phyloP scores from a whole-genome alignment of 53 echinoderm and acorn worm genomes.

The Echinarachnius parma region DNA sequence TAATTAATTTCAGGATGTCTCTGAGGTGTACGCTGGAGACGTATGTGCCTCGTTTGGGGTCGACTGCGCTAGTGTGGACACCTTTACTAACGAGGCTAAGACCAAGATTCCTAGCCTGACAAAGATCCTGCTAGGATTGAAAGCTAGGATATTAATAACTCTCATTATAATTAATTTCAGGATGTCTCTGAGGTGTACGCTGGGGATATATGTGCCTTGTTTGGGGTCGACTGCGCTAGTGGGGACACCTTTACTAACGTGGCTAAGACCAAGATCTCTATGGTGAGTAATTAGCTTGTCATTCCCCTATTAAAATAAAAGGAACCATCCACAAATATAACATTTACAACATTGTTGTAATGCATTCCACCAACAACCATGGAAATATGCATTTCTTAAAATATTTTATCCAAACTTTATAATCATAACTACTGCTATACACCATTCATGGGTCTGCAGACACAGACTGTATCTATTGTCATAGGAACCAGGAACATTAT shows the following conservation, averaged over 20 bases:
- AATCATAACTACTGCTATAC: too few relatives aligned
- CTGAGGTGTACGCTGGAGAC: slow-evolving; percentile 83
- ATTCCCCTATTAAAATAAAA: too few relatives aligned
- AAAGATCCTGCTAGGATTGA: neutral
- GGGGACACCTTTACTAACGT: slow-evolving; percentile 86
- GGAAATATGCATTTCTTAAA: too few relatives aligned
- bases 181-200: slow-evolving; percentile 82
- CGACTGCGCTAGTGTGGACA: slow-evolving; percentile 95
- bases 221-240: slow-evolving; percentile 95
- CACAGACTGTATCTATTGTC: too few relatives aligned
- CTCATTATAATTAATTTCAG: slow-evolving; percentile 22
- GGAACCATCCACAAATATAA: too few relatives aligned
- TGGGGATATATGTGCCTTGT: slow-evolving; percentile 93
- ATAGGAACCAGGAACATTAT: too few relatives aligned
- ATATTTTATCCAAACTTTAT: too few relatives aligned
- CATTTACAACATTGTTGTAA: too few relatives aligned
- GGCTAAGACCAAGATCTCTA: slow-evolving; percentile 76
- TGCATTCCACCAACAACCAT: too few relatives aligned
- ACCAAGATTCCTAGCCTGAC: slow-evolving; percentile 8
- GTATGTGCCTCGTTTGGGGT: slow-evolving; percentile 96
- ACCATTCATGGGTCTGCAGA: too few relatives aligned
- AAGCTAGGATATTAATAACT: neutral
- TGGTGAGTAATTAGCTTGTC: slow-evolving; percentile 52
- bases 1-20: slow-evolving; percentile 58
- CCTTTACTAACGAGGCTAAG: slow-evolving; percentile 78